Evolutionary conservation across 2,888 invertebrate species (phyloP).

Genomic region (Chrysotoxum bicinctum): DNA sequence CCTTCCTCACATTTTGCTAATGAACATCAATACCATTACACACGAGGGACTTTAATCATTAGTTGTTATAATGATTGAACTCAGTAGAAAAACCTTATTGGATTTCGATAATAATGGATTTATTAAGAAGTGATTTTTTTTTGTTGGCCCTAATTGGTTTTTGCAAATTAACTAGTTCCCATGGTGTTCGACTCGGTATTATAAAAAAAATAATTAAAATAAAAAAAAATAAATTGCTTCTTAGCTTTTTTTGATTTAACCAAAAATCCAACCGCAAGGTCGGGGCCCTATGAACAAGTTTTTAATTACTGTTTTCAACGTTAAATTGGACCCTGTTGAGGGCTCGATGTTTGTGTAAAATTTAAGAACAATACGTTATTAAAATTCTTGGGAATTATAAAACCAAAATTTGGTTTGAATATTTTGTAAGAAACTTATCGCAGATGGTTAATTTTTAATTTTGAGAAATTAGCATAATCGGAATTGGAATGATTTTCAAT

Average conservation of each 20-base stretch:
- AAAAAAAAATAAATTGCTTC: conserved; percentile 19
- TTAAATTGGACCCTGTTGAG: background rate
- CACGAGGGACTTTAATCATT: conserved; percentile 11
- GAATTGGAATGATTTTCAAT: background rate
- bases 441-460: conserved; percentile 16
- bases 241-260: background rate
- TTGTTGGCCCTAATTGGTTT: conserved; percentile 32
- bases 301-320: conserved; percentile 8
- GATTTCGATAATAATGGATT: background rate
- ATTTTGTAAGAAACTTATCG: background rate
- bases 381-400: background rate
- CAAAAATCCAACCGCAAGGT: conserved; percentile 24
- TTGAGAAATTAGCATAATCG: background rate
- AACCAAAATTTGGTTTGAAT: background rate
- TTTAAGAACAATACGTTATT: background rate
- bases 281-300: conserved; percentile 31
- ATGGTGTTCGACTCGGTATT: conserved; percentile 1
- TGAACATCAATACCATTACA: background rate
- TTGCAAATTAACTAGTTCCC: conserved; percentile 14
- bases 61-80: conserved; percentile 6
- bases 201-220: background rate
- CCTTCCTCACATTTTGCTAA: background rate
- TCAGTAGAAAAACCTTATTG: background rate
- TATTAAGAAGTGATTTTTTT: background rate
- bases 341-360: no score